These are phyloP conservation scores for Mallotus villosus DNA, from an alignment of 2,797 vertebrate species.

Conservation along the genomic window DNA sequence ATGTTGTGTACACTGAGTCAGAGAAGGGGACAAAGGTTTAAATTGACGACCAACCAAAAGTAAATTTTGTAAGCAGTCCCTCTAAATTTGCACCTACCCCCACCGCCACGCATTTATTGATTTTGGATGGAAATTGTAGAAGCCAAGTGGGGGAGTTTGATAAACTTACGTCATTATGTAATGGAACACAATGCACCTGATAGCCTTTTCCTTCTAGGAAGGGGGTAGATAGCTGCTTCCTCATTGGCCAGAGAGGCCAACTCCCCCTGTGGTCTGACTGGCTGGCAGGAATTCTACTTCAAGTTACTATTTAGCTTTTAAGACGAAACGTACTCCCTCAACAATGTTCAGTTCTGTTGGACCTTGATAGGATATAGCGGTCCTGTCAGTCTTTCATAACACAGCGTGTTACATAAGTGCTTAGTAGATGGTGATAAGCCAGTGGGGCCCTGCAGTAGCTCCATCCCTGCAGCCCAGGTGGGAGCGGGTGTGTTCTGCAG, in stretches of 20 bases:
- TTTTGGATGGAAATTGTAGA: conserved; percentile 26
- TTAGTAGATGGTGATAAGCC: not conserved
- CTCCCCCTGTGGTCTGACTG: not conserved
- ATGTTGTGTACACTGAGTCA: not conserved
- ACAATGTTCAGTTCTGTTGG: no score
- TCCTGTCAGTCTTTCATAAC: no score
- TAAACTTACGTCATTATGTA: not conserved
- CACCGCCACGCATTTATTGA: conserved; percentile 1
- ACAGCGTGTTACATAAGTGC: not conserved
- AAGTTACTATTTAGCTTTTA: conserved; percentile 45
- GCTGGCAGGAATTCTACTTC: not conserved
- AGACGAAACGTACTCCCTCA: not conserved
- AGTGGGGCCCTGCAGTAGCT: no score
- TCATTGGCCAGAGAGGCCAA: conserved; percentile 9
- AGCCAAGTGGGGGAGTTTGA: conserved; percentile 8
- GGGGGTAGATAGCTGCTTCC: not conserved
- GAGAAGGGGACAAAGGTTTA: no score
- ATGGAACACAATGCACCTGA: not conserved
- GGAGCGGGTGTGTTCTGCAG: not conserved
- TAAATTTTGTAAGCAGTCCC: conserved; percentile 28
- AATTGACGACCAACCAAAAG: not conserved
- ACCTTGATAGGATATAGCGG: no score
- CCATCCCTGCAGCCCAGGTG: not conserved
- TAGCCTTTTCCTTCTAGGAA: not conserved
- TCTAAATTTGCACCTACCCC: not conserved